Conservation (phyloP, 2,888 invertebrate genomes). For the Zeuzera pyrina region DNA sequence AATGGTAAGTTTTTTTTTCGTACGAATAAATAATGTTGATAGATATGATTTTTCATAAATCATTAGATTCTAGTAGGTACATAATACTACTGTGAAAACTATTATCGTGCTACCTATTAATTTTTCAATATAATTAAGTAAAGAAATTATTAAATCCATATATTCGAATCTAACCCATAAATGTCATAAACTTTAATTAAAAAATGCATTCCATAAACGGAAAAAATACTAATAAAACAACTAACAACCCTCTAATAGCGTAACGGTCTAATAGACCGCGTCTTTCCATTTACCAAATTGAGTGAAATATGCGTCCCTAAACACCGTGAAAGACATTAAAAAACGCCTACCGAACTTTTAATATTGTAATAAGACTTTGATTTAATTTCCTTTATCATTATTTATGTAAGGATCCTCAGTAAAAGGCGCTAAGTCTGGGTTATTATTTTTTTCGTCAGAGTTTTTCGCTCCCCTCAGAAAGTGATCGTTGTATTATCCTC, state of each 20-base stretch:
- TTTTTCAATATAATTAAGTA: no score
- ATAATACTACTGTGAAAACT: no score
- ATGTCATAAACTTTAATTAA: slow-evolving; percentile 38
- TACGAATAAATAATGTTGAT: no score
- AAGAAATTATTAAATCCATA: slow-evolving; percentile 9
- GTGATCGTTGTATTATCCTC: slow-evolving; percentile 18
- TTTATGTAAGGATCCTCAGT: slow-evolving; percentile 64
- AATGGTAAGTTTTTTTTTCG: no score
- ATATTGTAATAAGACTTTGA: slow-evolving; percentile 71
- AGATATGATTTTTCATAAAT: no score
- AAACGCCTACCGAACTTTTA: slow-evolving; percentile 66
- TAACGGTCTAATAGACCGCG: slow-evolving; percentile 33
- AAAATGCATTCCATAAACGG: slow-evolving; percentile 36
- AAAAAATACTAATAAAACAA: slow-evolving; percentile 34
- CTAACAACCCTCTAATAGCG: slow-evolving; percentile 42
- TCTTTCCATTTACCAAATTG: slow-evolving; percentile 66
- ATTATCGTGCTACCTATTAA: no score
- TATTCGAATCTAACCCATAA: slow-evolving; percentile 23
- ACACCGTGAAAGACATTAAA: slow-evolving; percentile 64
- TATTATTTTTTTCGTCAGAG: slow-evolving; percentile 44
- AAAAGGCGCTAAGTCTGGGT: slow-evolving; percentile 62
- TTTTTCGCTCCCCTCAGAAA: slow-evolving; percentile 37
- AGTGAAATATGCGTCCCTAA: slow-evolving; percentile 67
- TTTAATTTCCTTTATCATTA: slow-evolving; percentile 74
- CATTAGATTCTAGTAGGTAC: no score